Base-by-base conservation (phyloP, 2,113 vertebrate genomes). In the Cyprinus carpio region DNA sequence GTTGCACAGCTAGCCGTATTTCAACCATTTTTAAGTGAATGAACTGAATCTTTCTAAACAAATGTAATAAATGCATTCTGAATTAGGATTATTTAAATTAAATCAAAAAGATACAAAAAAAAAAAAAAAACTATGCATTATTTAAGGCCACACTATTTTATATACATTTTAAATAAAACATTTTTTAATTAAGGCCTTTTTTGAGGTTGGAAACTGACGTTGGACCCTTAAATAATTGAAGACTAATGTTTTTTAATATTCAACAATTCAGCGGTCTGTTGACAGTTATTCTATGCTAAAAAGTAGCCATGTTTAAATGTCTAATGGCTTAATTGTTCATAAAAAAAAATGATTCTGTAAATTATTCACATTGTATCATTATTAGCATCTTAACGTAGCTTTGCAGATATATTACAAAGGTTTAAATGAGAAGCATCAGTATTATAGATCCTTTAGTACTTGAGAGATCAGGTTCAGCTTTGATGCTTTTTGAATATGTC, bases 361-460 rank as follows among this genome's bases (percentile, higher is more conserved):
- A 34, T 71, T 3, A 34, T 15, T 69, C 8, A 69, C 31, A 4
- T 20, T 74, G 64, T 67, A 31, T 69, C 29, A 34, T n/a, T 34
- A 43, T 72, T n/a, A 75, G 71, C 74, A 75, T 60, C 18, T 75
- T 60, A 8, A 74, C 54, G 4, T 46, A 46, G 34, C 37, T 84
- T 29, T 51, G 37, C 82, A 83, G 8, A 69, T 20, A 40, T 23
- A 51, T 54, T 6, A 2, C 7, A 62, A 62, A 31, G 12, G 56
- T 16, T 62, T 1, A 6, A 16, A 78, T 1, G 6, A 49, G 65
- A 46, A 60, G 81, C 51, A 79, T 27, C 4, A 29, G 34, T 34
- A 77, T 37, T 83, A 54, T 4, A 9, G n/a, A 78, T 86, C 85
- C 74, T 49, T 23, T 75, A 40, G 40, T 56, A 69, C 85, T 69